Evolutionary conservation across 2,888 invertebrate species (phyloP), one percentile per base, ranked within the genome.

Genomic region (Tetramorium bicarinatum): DNA sequence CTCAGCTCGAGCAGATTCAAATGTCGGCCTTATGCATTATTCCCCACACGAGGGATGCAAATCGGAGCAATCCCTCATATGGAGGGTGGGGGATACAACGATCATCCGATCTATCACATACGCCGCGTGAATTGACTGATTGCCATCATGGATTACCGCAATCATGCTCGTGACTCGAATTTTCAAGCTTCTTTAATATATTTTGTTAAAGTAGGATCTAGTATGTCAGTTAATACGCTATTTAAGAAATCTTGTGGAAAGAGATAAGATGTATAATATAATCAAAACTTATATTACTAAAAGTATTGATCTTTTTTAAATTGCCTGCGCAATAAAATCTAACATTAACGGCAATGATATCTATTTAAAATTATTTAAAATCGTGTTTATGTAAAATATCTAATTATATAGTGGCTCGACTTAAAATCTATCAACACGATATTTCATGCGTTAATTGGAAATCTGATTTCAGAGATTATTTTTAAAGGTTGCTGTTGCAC

Each of bases 11-110:
- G 71, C 67, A 85, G 84, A 76, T 83, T 64, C 54, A 61, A 83
- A 72, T 54, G 66, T 61, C 34, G 66, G 44, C 66, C 82, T 67
- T 88, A 90, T 91, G 84, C 86, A 87, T 90, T 93, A 94, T 94
- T 94, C 94, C 87, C 80, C 88, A 91, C 94, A 93, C 94, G 94
- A 87, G 89, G 88, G 88, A 94, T 93, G 94, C 92, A 93, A 93
- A 94, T 94, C 90, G 87, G 79, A 80, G 79, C 91, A 91, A 93
- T 94, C 93, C 90, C 89, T 93, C 91, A 91, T 85, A 79, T 85
- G 82, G 83, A 21, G n/a, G 21, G 52, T 0, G n/a, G 9, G 9
- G n/a, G 18, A 4, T 18, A 85, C 74, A 82, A 69, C 85, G 76
- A 66, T 76, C 89, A 89, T 89, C 88, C 90, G 92, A 92, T 93